Percentiles rank a stretch among this genome's conserved stretches.
Evolutionary conservation across 2,888 invertebrate genomes (phyloP).

Genomic region (Amiota mariae): DNA sequence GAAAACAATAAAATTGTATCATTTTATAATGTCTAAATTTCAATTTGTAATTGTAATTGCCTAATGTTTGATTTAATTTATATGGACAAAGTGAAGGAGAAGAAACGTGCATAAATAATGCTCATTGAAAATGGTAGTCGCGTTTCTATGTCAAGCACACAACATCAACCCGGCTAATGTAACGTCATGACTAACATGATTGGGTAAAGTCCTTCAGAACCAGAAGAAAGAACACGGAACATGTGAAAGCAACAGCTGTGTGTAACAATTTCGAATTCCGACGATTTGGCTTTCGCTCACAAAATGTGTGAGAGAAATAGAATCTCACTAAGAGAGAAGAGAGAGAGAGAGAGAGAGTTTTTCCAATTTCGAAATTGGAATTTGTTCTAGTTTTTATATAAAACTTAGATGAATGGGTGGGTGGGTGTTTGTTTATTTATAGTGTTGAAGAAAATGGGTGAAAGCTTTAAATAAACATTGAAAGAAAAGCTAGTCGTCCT

Average conservation of each 20-base stretch:
- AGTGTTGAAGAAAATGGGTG: background rate
- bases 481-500: background rate
- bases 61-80: too few species aligned
- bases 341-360: too few species aligned
- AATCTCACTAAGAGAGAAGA: too few species aligned
- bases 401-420: background rate
- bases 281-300: background rate
- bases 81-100: too few species aligned
- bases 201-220: conserved; percentile 62
- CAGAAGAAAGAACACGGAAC: conserved; percentile 21
- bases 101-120: too few species aligned
- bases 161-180: conserved; percentile 59
- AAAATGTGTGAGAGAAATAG: background rate
- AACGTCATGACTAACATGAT: conserved; percentile 64
- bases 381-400: too few species aligned
- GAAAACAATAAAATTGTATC: too few species aligned
- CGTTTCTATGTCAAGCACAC: conserved; percentile 35
- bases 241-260: conserved; percentile 66
- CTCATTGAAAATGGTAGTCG: conserved; percentile 46
- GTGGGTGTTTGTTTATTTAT: background rate
- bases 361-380: conserved; percentile 24
- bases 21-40: too few species aligned
- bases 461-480: background rate
- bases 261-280: conserved; percentile 37
- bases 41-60: too few species aligned